Percentiles rank a stretch among this genome's conserved stretches.
Conservation (phyloP, 1,140 invertebrate species). For the Drosophila bocqueti region DNA sequence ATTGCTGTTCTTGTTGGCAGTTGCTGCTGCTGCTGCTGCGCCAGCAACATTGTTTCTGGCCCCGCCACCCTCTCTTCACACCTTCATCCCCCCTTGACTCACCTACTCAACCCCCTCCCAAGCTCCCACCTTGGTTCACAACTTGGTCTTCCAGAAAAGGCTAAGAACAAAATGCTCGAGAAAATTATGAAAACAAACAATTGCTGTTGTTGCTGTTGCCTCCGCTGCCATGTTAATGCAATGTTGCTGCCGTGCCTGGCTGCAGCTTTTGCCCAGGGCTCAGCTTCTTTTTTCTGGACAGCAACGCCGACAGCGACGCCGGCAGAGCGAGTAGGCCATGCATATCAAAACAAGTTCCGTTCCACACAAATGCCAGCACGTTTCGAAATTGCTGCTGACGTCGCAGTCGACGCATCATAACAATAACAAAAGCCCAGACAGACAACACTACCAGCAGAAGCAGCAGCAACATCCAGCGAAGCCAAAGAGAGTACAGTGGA, state of each 20-base stretch:
- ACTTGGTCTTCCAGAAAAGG: constrained; percentile 35
- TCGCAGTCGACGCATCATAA: constrained; percentile 70
- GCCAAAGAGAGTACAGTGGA: constrained; percentile 16
- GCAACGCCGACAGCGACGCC: constrained; percentile 28
- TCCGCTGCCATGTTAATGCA: constrained; percentile 27
- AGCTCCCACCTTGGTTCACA: constrained; percentile 3
- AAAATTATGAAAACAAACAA: constrained; percentile 80
- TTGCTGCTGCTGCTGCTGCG: constrained; percentile 24
- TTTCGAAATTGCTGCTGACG: constrained; percentile 72
- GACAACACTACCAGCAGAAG: constrained; percentile 29
- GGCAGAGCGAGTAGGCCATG: constrained; percentile 53
- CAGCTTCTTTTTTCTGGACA: constrained; percentile 28
- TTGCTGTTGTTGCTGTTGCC: constrained; percentile 44
- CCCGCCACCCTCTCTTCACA: background rate
- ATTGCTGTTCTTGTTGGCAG: constrained; percentile 34
- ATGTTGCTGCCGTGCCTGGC: constrained; percentile 48
- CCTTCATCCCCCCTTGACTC: too few relatives aligned
- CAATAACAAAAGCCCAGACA: constrained; percentile 70
- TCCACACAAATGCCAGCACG: constrained; percentile 81
- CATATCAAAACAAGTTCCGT: constrained; percentile 81
- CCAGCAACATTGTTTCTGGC: constrained; percentile 45
- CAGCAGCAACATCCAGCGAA: constrained; percentile 19
- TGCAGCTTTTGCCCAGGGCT: constrained; percentile 62
- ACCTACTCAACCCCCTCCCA: background rate
- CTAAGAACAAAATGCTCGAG: constrained; percentile 63